phyloP scores from a whole-genome alignment of 2,888 invertebrate species.

The Hoplodrina ambigua region DNA sequence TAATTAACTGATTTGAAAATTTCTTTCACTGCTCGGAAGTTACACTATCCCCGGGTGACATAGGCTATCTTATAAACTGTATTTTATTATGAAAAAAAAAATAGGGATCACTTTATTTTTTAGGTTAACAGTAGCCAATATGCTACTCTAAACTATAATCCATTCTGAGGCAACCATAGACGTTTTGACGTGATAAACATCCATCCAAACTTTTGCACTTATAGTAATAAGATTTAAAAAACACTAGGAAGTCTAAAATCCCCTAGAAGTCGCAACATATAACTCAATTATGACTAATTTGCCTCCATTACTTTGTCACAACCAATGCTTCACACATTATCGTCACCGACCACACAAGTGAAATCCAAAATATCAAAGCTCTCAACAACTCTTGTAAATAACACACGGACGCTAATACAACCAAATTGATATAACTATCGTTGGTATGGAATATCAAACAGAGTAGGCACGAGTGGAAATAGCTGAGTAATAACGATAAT shows the following conservation, averaged over 20 bases:
- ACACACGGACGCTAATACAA: constrained; percentile 72
- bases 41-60: too few relatives aligned
- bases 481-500: constrained; percentile 75
- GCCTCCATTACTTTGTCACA: constrained; percentile 55
- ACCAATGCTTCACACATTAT: constrained; percentile 52
- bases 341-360: constrained; percentile 62
- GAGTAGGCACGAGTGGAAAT: constrained; percentile 71
- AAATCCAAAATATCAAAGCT: constrained; percentile 59
- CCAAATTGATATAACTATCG: constrained; percentile 83
- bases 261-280: background rate
- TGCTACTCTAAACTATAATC: too few relatives aligned
- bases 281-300: constrained; percentile 51
- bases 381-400: constrained; percentile 54
- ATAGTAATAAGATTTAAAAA: too few relatives aligned
- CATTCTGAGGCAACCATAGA: too few relatives aligned
- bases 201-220: too few relatives aligned
- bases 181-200: too few relatives aligned
- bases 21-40: too few relatives aligned
- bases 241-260: background rate
- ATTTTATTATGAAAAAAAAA: too few relatives aligned
- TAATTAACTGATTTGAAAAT: too few relatives aligned
- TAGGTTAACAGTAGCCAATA: too few relatives aligned
- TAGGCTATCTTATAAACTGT: too few relatives aligned
- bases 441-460: constrained; percentile 77
- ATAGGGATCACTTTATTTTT: too few relatives aligned